These are phyloP conservation scores for Poeciliopsis paucimaculata DNA, from an alignment of 2,797 vertebrate genomes.

Conservation along the genomic window DNA sequence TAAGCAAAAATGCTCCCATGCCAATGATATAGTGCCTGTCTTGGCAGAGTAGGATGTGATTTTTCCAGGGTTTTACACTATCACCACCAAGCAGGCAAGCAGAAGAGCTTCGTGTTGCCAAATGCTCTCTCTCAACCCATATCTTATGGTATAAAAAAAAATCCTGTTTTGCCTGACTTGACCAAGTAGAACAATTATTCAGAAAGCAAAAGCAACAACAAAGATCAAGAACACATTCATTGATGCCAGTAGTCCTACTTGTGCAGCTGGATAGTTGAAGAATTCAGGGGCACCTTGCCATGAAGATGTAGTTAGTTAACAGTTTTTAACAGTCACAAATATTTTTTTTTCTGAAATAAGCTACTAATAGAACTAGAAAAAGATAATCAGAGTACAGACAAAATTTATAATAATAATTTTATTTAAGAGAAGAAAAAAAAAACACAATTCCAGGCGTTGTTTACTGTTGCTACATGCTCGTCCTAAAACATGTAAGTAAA, in stretches of 20 bases:
- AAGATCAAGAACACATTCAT: not conserved
- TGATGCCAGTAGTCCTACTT: not conserved
- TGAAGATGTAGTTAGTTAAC: not conserved
- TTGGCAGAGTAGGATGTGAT: conserved; percentile 32
- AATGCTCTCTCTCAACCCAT: conserved; percentile 39
- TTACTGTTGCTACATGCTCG: no score
- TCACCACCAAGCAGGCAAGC: conserved; percentile 61
- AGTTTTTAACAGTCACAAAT: not conserved
- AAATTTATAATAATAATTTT: not conserved
- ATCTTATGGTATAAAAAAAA: conserved; percentile 37
- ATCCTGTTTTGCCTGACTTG: conserved; percentile 10
- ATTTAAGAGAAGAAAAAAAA: not conserved
- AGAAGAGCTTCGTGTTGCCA: conserved; percentile 44
- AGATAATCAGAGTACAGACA: not conserved
- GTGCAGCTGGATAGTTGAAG: not conserved
- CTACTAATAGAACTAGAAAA: not conserved
- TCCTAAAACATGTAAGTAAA: no score
- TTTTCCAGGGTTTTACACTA: conserved; percentile 53
- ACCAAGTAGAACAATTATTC: conserved; percentile 24
- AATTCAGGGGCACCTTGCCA: not conserved
- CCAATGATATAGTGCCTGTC: conserved; percentile 29
- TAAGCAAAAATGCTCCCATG: conserved; percentile 37
- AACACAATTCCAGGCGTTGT: no score
- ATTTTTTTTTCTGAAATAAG: not conserved
- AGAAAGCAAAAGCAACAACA: conserved; percentile 11